Evolutionary conservation across 2,888 invertebrate genomes (phyloP).

Genomic region (Chironomus tentans): DNA sequence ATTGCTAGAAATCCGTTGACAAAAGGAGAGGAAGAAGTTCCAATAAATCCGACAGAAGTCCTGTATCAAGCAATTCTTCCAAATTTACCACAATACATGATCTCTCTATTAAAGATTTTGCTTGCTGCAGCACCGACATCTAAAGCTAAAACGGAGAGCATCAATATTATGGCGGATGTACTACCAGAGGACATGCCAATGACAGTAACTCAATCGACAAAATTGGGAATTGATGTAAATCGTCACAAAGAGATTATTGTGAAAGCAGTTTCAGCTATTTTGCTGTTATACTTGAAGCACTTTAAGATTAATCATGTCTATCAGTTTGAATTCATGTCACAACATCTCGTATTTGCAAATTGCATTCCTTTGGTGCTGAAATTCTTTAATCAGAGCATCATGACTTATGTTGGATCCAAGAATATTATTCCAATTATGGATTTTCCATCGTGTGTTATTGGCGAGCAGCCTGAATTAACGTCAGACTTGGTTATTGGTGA

Average conservation of each 20-base stretch:
- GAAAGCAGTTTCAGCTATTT: constrained; percentile 85
- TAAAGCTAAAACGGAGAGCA: constrained; percentile 95
- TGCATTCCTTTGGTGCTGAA: constrained; percentile 97
- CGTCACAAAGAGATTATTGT: constrained; percentile 98
- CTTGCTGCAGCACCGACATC: constrained; percentile 98
- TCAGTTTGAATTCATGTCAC: constrained; percentile 98
- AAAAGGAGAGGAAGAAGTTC: constrained; percentile 66
- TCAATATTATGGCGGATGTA: constrained; percentile 96
- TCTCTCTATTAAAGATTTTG: constrained; percentile 90
- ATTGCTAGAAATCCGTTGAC: constrained; percentile 87
- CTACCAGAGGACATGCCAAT: constrained; percentile 96
- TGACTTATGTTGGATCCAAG: constrained; percentile 88
- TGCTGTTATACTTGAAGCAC: constrained; percentile 88
- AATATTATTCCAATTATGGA: constrained; percentile 89
- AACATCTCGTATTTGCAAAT: constrained; percentile 97
- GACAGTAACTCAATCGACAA: constrained; percentile 89
- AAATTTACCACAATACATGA: constrained; percentile 95
- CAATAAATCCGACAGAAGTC: constrained; percentile 75
- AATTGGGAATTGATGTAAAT: constrained; percentile 93
- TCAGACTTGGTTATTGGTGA: constrained; percentile 82
- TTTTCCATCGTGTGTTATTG: constrained; percentile 92
- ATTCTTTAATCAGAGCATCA: constrained; percentile 97
- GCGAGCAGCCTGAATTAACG: constrained; percentile 88
- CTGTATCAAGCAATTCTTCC: constrained; percentile 92
- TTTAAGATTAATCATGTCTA: constrained; percentile 56